Evolutionary conservation across 2,888 invertebrate genomes (phyloP).

Genomic region (Cephonodes hylas): DNA sequence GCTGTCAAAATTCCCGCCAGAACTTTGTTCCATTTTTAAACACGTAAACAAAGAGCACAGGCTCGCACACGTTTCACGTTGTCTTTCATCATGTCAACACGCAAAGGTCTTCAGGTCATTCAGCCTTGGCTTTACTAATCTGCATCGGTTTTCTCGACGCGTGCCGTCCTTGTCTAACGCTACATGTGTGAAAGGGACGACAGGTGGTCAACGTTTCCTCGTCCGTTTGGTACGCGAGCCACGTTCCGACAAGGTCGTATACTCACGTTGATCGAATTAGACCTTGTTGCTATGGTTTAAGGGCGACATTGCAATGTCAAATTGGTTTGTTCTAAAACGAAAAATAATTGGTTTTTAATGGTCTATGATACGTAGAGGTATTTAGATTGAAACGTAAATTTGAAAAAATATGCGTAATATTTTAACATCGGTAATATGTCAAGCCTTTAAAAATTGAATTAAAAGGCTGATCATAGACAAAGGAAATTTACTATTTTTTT

Average conservation of each 20-base stretch:
- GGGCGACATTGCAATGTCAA: neutral
- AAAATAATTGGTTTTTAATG: neutral
- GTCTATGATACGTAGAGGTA: neutral
- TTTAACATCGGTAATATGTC: no score
- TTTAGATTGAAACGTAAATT: no score
- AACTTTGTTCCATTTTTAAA: neutral
- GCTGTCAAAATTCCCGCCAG: neutral
- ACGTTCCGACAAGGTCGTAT: neutral
- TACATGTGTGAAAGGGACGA: neutral
- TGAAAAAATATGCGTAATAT: no score
- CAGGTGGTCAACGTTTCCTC: neutral
- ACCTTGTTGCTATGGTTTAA: neutral
- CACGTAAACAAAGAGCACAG: neutral
- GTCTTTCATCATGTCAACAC: neutral
- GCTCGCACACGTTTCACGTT: neutral
- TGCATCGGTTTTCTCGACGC: neutral
- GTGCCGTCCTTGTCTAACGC: neutral
- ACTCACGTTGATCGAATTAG: neutral
- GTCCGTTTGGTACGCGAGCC: neutral
- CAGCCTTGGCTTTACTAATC: conserved; percentile 4
- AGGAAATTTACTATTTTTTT: no score
- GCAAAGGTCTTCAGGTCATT: conserved; percentile 9
- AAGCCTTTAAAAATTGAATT: no score
- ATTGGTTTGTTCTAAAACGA: neutral
- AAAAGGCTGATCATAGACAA: no score